Base-by-base conservation (phyloP, 2,888 invertebrate genomes). In the Euzetes globulus region DNA sequence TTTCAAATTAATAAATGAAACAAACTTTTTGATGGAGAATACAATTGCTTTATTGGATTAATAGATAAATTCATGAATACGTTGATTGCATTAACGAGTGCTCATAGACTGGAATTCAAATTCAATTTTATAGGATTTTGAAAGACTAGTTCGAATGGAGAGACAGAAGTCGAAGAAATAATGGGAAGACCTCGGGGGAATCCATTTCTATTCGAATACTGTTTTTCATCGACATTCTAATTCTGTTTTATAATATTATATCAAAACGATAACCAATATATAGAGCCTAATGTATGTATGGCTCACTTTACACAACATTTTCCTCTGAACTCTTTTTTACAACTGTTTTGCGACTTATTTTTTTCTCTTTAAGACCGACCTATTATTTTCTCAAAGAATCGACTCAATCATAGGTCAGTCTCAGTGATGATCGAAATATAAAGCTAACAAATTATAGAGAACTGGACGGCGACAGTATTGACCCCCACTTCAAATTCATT, bases 131-230 rank as follows among this genome's bases (percentile, higher is more conserved):
- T 60, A 27, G 60, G 17, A n/a, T 60, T 58, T 58, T 27, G 13
- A 60, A 29, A n/a, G 60, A n/a, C 3, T 60, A 17, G 15, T 58
- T 4, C 5, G 33, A 27, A 27, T 60, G 22, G 60, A 60, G 29
- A 33, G 13, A 60, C 60, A 60, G 13, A 60, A 60, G 33, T 29
- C n/a, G 11, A 17, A n/a, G 29, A 60, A 60, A 22, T 60, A 60
- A 60, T 60, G 27, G 60, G 25, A 58, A 58, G 11, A 58, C 60
- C 60, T 60, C 29, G 33, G 29, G 60, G 60, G 60, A 60, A 29
- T 60, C 60, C 5, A 58, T 58, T 58, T 58, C 13, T 58, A 27
- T 58, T 22, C 19, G 58, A 58, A 17, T 60, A 33, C 22, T 60
- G 27, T 60, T 60, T 33, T 60, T 60, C 29, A 17, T 58, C 25